Conservation (phyloP, 2,113 vertebrate genomes). For the Corydoras maculifer region DNA sequence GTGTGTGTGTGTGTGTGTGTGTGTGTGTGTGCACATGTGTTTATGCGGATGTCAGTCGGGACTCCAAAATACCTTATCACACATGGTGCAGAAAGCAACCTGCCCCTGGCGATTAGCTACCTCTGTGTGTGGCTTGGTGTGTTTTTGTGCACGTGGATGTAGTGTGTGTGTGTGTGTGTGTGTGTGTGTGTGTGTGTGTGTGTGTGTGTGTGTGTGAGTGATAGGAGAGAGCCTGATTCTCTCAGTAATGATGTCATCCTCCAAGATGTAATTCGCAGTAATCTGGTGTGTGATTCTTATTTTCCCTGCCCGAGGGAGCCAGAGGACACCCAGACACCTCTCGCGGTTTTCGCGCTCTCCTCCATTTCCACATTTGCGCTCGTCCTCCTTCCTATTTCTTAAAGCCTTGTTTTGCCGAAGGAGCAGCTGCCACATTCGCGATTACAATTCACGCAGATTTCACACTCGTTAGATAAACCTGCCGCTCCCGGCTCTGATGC, state of each 20-base stretch:
- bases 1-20: conserved; percentile 19
- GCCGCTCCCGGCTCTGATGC: conserved; percentile 10
- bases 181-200: conserved; percentile 18
- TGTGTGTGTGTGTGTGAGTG: conserved; percentile 8
- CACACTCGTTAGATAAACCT: conserved; percentile 27
- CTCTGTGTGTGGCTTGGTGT: conserved; percentile 14
- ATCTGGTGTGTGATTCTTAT: conserved; percentile 44
- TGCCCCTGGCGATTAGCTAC: conserved; percentile 33
- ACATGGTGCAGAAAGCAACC: conserved; percentile 37
- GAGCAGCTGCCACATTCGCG: conserved; percentile 24
- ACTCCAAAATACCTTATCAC: conserved; percentile 35
- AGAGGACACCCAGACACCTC: conserved; percentile 11
- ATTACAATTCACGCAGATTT: conserved; percentile 35
- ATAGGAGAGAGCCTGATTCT: conserved; percentile 2
- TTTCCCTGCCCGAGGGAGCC: conserved; percentile 20
- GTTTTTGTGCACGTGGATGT: no score
- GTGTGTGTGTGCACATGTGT: background rate
- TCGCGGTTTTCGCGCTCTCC: background rate
- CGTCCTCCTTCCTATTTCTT: background rate
- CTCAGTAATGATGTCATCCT: conserved; percentile 45
- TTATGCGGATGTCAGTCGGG: background rate
- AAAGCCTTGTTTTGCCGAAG: conserved; percentile 20
- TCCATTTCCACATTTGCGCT: background rate
- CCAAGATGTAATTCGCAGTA: conserved; percentile 42
- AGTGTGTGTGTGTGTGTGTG: background rate